These are phyloP conservation scores for Hiodon tergisus DNA, from an alignment of 2,113 vertebrate species.

Conservation along the genomic window DNA sequence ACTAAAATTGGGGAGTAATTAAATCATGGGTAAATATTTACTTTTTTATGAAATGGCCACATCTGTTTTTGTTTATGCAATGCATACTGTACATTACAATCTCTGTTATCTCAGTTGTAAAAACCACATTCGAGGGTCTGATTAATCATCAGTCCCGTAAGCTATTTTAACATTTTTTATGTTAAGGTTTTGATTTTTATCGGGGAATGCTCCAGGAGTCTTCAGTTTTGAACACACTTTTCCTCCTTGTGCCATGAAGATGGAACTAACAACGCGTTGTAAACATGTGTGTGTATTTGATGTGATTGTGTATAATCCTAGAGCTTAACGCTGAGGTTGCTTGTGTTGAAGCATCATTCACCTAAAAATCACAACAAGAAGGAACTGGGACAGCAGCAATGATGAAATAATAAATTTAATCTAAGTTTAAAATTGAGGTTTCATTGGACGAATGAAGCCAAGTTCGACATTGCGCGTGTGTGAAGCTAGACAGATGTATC, in stretches of 20 bases:
- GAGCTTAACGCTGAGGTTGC: too few relatives aligned
- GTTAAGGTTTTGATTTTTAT: slow-evolving; percentile 6
- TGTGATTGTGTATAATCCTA: too few relatives aligned
- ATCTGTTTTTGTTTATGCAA: slow-evolving; percentile 50
- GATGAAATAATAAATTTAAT: too few relatives aligned
- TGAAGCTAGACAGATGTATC: too few relatives aligned
- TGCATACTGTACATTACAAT: slow-evolving; percentile 21
- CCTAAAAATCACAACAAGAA: too few relatives aligned
- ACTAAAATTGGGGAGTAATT: slow-evolving; percentile 59
- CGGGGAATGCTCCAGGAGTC: neutral
- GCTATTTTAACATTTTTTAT: slow-evolving; percentile 1
- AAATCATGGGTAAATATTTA: slow-evolving; percentile 62
- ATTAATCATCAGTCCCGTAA: slow-evolving; percentile 19
- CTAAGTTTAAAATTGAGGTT: too few relatives aligned
- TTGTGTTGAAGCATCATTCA: too few relatives aligned
- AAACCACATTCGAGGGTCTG: slow-evolving; percentile 5
- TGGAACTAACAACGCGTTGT: too few relatives aligned
- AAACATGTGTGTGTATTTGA: too few relatives aligned
- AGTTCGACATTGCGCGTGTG: too few relatives aligned
- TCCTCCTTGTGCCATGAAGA: neutral
- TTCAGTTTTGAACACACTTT: neutral
- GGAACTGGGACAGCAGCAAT: too few relatives aligned
- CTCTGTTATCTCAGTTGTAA: slow-evolving; percentile 21
- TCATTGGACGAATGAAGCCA: too few relatives aligned
- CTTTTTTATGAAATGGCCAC: slow-evolving; percentile 37